Conservation (phyloP, 2,797 vertebrate genomes). For the Netta rufina region DNA sequence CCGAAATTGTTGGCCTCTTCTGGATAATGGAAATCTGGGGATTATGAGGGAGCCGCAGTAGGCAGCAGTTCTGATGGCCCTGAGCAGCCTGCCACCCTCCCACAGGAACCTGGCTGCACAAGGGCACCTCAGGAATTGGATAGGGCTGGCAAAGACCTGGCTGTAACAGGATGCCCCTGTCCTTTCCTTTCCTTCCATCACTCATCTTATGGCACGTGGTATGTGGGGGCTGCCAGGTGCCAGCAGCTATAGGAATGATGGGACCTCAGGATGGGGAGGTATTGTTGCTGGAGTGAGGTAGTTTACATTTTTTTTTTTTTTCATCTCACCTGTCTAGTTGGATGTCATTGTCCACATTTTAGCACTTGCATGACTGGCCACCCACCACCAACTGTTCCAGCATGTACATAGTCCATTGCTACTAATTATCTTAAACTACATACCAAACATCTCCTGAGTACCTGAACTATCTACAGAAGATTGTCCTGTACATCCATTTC, state of each 20-base stretch:
- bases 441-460: background rate
- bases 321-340: too few relatives aligned
- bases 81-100: background rate
- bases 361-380: background rate
- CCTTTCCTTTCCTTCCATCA: constrained; percentile 25
- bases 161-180: constrained; percentile 51
- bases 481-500: background rate
- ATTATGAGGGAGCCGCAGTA: background rate
- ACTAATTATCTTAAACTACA: background rate
- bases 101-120: background rate
- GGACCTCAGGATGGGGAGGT: background rate
- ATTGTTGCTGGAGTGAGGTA: background rate
- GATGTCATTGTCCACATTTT: too few relatives aligned
- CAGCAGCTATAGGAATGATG: background rate
- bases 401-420: background rate
- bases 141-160: constrained; percentile 28
- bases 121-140: constrained; percentile 36
- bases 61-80: background rate
- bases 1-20: background rate
- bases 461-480: background rate
- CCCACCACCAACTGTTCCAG: background rate
- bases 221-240: background rate
- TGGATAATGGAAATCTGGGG: background rate
- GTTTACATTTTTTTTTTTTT: background rate
- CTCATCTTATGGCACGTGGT: background rate